Percentiles rank a stretch among this genome's conserved stretches.
These are phyloP conservation scores for Adelges cooleyi DNA, from an alignment of 1,140 invertebrate genomes.

Conservation along the genomic window DNA sequence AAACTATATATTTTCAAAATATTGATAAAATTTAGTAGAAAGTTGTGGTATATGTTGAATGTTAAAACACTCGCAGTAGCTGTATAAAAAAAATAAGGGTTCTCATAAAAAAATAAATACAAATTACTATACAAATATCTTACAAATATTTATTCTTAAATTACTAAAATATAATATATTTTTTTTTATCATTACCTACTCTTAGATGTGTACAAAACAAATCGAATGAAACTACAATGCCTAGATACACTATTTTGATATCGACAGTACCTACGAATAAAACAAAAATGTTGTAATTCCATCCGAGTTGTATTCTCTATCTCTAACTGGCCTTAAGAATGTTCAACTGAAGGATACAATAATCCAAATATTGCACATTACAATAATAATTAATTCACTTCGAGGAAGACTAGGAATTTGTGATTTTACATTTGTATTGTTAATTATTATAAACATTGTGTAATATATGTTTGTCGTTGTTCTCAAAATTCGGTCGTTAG, in stretches of 20 bases:
- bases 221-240: conserved; percentile 24
- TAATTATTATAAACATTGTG: background rate
- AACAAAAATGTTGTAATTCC: conserved; percentile 13
- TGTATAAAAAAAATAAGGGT: no score
- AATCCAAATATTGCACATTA: background rate
- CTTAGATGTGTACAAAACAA: conserved; percentile 4
- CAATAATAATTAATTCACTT: background rate
- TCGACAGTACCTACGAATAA: background rate
- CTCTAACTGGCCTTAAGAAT: background rate
- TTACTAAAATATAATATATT: no score
- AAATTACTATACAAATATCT: no score
- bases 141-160: no score
- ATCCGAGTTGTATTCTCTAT: conserved; percentile 11
- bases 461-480: background rate
- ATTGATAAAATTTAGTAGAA: no score
- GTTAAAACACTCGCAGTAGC: no score
- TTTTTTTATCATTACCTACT: no score
- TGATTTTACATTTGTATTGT: background rate
- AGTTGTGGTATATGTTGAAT: no score
- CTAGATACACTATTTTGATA: conserved; percentile 8
- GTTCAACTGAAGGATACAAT: background rate
- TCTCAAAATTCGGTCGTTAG: conserved; percentile 6
- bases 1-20: no score
- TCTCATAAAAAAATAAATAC: no score
- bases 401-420: conserved; percentile 16